These are phyloP conservation scores for Chaetodon trifascialis DNA, from an alignment of 2,113 vertebrate genomes.

Conservation along the genomic window DNA sequence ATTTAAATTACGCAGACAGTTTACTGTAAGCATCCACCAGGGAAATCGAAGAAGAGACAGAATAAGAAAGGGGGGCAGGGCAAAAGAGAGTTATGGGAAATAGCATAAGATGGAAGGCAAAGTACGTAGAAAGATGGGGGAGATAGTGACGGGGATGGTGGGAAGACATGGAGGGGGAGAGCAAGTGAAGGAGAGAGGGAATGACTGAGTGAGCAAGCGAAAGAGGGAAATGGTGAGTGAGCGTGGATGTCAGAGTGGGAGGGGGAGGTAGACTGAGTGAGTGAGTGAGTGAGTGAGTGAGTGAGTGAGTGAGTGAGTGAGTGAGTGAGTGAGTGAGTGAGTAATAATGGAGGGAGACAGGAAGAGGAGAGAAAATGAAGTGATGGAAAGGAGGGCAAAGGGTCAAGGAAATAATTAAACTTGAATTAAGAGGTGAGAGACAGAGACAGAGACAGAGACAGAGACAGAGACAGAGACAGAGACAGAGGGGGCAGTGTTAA, in stretches of 20 bases:
- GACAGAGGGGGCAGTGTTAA: neutral
- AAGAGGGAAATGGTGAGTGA: too few relatives aligned
- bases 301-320: too few relatives aligned
- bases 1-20: conserved; percentile 83
- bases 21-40: conserved; percentile 83
- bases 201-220: conserved; percentile 1
- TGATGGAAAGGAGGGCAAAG: conserved; percentile 12
- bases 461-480: neutral
- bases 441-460: neutral
- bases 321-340: neutral
- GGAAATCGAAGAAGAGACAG: conserved; percentile 75
- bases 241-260: too few relatives aligned
- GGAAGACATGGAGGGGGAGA: conserved; percentile 25
- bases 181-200: neutral
- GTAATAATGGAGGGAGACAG: conserved; percentile 19
- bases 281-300: too few relatives aligned
- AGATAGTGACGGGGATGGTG: conserved; percentile 51
- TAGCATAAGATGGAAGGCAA: conserved; percentile 48
- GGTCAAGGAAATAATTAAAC: conserved; percentile 45
- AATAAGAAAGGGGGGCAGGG: conserved; percentile 34
- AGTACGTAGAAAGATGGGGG: conserved; percentile 63
- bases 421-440: conserved; percentile 44
- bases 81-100: conserved; percentile 74
- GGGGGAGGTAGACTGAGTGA: too few relatives aligned
- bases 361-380: conserved; percentile 3